Percentiles rank a stretch among this genome's conserved stretches.
Evolutionary conservation across 2,797 vertebrate genomes (phyloP).

Genomic region (Pangasius larnaudii): DNA sequence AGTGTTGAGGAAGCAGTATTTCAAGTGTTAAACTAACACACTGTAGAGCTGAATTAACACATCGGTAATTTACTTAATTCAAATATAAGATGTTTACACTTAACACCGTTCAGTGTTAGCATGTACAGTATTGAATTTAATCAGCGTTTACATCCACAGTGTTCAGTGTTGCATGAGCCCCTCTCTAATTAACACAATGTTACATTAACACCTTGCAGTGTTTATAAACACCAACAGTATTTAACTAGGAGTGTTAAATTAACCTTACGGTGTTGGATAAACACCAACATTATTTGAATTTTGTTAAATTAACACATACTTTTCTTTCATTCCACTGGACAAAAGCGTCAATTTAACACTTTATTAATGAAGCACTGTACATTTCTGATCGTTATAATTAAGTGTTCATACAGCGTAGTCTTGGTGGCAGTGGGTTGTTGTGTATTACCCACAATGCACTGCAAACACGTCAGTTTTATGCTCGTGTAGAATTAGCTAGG

Average conservation of each 20-base stretch:
- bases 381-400: background rate
- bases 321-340: background rate
- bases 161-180: background rate
- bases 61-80: background rate
- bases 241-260: background rate
- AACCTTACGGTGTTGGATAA: background rate
- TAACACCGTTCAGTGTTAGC: background rate
- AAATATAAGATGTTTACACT: too few species aligned
- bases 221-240: background rate
- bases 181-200: background rate
- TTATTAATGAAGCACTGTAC: background rate
- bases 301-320: background rate
- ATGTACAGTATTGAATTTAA: background rate
- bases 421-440: background rate
- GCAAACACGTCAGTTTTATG: background rate
- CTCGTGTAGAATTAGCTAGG: background rate
- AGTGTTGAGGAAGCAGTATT: background rate
- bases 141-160: too few species aligned
- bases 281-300: background rate
- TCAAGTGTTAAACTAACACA: background rate
- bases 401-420: background rate
- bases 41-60: background rate
- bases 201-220: background rate
- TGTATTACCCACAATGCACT: slow-evolving; percentile 5
- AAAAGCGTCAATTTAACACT: background rate